These are phyloP conservation scores for Notamacropus eugenii DNA, from an alignment of 2,797 vertebrate species.

Conservation along the genomic window DNA sequence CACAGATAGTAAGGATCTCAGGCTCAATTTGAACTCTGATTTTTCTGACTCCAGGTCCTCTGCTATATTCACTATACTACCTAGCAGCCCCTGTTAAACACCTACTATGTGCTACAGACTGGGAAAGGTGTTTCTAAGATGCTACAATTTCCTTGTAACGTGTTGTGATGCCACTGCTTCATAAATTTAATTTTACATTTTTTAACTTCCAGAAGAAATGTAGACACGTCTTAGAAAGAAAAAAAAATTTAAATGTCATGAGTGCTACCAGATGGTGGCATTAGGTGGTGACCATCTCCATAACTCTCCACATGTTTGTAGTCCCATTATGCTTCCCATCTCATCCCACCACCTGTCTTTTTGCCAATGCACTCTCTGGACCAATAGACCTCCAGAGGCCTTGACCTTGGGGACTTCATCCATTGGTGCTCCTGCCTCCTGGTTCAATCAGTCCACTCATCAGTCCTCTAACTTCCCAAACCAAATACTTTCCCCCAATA, in stretches of 20 bases:
- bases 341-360: neutral
- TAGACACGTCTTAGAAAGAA: neutral
- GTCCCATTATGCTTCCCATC: neutral
- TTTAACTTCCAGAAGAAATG: conserved; percentile 25
- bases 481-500: neutral
- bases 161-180: conserved; percentile 40
- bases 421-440: neutral
- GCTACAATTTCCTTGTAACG: conserved; percentile 18
- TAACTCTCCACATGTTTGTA: neutral
- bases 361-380: neutral
- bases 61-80: neutral
- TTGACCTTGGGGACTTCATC: neutral
- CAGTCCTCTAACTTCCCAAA: neutral
- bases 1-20: neutral
- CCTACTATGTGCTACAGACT: neutral
- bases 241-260: neutral
- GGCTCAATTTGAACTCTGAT: neutral
- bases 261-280: neutral
- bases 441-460: neutral
- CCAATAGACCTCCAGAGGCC: neutral
- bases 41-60: neutral
- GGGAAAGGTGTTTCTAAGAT: neutral
- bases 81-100: neutral
- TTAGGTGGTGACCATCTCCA: neutral
- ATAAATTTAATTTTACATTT: conserved; percentile 39